phyloP scores from a whole-genome alignment of 2,113 vertebrate species.

The Notechis scutatus region DNA sequence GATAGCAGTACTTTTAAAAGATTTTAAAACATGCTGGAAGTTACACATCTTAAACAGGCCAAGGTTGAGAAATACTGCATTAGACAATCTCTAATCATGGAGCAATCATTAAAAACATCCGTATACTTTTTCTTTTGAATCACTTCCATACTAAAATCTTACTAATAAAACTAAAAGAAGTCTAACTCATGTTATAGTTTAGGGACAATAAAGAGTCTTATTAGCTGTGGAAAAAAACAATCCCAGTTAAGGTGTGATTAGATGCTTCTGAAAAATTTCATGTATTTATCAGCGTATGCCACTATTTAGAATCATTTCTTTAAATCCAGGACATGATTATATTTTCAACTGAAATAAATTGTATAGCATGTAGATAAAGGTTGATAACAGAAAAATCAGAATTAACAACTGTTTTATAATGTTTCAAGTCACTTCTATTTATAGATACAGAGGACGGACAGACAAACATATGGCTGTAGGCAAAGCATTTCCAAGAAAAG shows the following conservation, averaged over 20 bases:
- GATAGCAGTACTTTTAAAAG: neutral
- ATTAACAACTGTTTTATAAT: neutral
- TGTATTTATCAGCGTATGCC: neutral
- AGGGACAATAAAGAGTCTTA: neutral
- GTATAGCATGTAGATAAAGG: neutral
- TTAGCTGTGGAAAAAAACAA: neutral
- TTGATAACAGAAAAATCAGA: neutral
- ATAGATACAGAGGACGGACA: neutral
- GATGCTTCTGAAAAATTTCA: neutral
- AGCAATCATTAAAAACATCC: neutral
- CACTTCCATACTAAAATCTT: neutral
- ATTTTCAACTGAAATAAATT: neutral
- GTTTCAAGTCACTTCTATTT: neutral
- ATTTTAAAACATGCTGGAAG: neutral
- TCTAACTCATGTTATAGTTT: neutral
- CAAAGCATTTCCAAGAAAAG: neutral
- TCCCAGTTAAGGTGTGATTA: neutral
- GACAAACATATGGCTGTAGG: neutral
- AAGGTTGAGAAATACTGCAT: neutral
- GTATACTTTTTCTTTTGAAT: neutral
- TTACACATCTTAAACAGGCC: neutral
- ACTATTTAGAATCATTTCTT: neutral
- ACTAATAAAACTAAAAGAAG: neutral
- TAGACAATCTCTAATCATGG: neutral
- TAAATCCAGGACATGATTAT: neutral